phyloP scores from a whole-genome alignment of 2,888 invertebrate genomes.

The Nymphalis polychloros region DNA sequence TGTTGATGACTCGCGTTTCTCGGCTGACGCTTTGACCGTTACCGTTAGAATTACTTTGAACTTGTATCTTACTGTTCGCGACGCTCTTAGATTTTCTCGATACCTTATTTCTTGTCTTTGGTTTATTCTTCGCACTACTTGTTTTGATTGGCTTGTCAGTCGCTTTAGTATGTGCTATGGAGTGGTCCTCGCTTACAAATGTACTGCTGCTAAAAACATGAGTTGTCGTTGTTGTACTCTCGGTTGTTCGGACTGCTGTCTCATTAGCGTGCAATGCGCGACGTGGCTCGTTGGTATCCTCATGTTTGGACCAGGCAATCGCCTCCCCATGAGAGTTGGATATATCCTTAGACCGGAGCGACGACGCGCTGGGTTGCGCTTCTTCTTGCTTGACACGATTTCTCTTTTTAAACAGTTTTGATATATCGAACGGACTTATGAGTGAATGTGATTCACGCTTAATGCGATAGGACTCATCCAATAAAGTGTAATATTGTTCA shows the following conservation, averaged over 20 bases:
- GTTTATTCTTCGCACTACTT: slow-evolving; percentile 12
- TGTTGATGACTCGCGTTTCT: slow-evolving; percentile 40
- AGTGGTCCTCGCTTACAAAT: not conserved
- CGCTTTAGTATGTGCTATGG: not conserved
- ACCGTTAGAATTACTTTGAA: not conserved
- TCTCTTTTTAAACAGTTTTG: slow-evolving; percentile 59
- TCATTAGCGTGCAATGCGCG: not conserved
- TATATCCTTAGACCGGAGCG: slow-evolving; percentile 42
- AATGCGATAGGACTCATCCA: slow-evolving; percentile 31
- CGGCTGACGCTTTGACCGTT: slow-evolving; percentile 21
- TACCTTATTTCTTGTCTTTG: slow-evolving; percentile 33
- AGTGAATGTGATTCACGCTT: slow-evolving; percentile 57
- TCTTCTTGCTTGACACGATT: slow-evolving; percentile 44
- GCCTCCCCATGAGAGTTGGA: slow-evolving; percentile 12
- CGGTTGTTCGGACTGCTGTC: not conserved
- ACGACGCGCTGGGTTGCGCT: slow-evolving; percentile 49
- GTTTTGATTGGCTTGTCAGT: slow-evolving; percentile 2
- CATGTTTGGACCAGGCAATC: slow-evolving; percentile 11
- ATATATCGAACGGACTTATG: slow-evolving; percentile 66
- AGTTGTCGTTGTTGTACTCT: not conserved
- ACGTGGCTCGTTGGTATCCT: not conserved
- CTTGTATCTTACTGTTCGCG: slow-evolving; percentile 4
- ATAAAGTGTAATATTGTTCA: slow-evolving; percentile 30
- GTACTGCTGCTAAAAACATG: not conserved
- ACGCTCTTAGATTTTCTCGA: slow-evolving; percentile 43